Evolutionary conservation across 1,140 invertebrate species (phyloP).

Genomic region (Rhynchophorus ferrugineus): DNA sequence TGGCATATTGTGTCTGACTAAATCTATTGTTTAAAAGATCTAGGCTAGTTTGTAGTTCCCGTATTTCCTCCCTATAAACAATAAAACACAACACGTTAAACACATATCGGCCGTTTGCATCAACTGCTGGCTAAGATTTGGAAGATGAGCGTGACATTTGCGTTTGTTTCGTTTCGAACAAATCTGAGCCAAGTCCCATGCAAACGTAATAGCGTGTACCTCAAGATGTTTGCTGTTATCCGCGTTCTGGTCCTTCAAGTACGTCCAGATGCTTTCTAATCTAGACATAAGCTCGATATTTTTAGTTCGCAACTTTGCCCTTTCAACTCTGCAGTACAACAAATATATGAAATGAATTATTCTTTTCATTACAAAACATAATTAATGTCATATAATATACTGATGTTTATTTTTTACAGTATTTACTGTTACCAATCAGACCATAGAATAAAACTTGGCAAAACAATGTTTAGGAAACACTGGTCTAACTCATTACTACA

Average conservation of each 20-base stretch:
- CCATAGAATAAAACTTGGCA: too few species aligned
- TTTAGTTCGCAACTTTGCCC: conserved; percentile 35
- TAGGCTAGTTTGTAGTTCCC: conserved; percentile 49
- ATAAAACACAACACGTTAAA: conserved; percentile 26
- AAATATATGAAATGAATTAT: not conserved
- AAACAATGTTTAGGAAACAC: too few species aligned
- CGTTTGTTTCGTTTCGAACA: too few species aligned
- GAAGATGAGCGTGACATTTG: too few species aligned
- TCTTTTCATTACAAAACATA: too few species aligned
- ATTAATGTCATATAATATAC: too few species aligned
- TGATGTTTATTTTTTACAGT: too few species aligned
- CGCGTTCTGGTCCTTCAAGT: conserved; percentile 28
- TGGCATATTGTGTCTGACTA: conserved; percentile 30
- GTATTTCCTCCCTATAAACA: conserved; percentile 48
- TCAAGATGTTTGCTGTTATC: not conserved
- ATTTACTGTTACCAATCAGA: too few species aligned
- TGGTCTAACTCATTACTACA: too few species aligned
- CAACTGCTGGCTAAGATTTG: not conserved
- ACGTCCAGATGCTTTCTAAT: conserved; percentile 30
- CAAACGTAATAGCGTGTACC: conserved; percentile 7
- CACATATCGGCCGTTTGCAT: conserved; percentile 3
- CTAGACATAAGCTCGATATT: conserved; percentile 37
- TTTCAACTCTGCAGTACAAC: conserved; percentile 26
- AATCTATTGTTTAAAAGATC: conserved; percentile 46
- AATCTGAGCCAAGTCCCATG: not conserved